Conservation (phyloP, 2,888 invertebrate species). For the Pristionchus fissidentatus region DNA sequence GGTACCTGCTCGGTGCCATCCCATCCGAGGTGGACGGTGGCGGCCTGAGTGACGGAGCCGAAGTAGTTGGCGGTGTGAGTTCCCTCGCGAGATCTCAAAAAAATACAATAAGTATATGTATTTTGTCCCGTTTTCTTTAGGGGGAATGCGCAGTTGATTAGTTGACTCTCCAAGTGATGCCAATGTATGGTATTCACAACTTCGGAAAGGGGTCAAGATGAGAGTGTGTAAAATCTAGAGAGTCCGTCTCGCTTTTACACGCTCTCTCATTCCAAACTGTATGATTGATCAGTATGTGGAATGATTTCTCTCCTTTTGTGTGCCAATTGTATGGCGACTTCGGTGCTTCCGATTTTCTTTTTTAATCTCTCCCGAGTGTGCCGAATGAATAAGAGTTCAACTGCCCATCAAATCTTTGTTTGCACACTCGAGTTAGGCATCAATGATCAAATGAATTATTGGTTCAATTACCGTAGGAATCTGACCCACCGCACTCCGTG, state of each 20-base stretch:
- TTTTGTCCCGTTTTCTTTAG: neutral
- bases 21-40: slow-evolving; percentile 87
- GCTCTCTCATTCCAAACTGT: too few species aligned
- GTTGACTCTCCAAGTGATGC: too few species aligned
- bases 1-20: slow-evolving; percentile 77
- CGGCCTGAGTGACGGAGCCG: slow-evolving; percentile 92
- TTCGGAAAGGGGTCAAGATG: too few species aligned
- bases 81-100: slow-evolving; percentile 79
- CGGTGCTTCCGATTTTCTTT: too few species aligned
- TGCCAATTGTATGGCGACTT: neutral
- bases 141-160: neutral
- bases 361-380: too few species aligned
- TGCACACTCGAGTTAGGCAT: neutral
- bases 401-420: neutral
- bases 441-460: too few species aligned
- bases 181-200: too few species aligned
- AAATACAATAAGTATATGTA: neutral
- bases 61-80: slow-evolving; percentile 86
- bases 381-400: neutral
- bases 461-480: too few species aligned
- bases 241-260: too few species aligned
- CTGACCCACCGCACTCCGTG: too few species aligned
- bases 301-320: neutral
- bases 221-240: too few species aligned
- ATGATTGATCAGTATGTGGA: neutral